These are phyloP conservation scores for Meteorus sp. DNA, from an alignment of 1,140 invertebrate species.

Conservation along the genomic window DNA sequence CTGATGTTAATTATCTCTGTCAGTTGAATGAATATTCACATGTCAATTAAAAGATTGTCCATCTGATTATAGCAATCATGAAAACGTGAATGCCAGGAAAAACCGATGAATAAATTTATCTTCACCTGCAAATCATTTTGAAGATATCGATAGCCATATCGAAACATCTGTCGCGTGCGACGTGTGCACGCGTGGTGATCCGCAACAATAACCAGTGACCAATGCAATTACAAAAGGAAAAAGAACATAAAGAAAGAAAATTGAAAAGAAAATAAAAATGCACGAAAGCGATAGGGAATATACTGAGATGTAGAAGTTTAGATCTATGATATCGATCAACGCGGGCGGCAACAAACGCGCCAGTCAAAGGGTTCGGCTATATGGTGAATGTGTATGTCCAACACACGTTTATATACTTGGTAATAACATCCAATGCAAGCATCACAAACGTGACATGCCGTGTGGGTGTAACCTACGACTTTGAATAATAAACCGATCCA, in stretches of 20 bases:
- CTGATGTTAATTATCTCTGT: too few species aligned
- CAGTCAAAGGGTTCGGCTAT: neutral
- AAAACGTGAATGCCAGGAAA: too few species aligned
- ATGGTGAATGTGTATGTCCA: neutral
- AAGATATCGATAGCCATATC: slow-evolving; percentile 40
- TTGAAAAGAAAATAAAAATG: neutral
- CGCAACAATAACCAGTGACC: slow-evolving; percentile 37
- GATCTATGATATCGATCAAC: too few species aligned
- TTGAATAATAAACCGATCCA: slow-evolving; percentile 26
- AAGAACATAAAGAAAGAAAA: slow-evolving; percentile 4
- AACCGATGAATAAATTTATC: slow-evolving; percentile 28
- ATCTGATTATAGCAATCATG: too few species aligned
- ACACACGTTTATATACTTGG: slow-evolving; percentile 5
- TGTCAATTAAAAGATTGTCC: too few species aligned
- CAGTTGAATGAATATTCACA: too few species aligned
- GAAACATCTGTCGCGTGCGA: slow-evolving; percentile 44
- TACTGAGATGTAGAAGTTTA: too few species aligned
- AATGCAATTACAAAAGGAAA: neutral
- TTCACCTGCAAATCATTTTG: slow-evolving; percentile 34
- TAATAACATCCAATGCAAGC: slow-evolving; percentile 28
- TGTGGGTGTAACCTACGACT: slow-evolving; percentile 29
- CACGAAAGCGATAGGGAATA: neutral
- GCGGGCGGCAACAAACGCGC: too few species aligned
- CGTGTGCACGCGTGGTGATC: slow-evolving; percentile 37
- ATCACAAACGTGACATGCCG: slow-evolving; percentile 30